Conservation (phyloP, 2,797 vertebrate species). For the Peromyscus aztecus region DNA sequence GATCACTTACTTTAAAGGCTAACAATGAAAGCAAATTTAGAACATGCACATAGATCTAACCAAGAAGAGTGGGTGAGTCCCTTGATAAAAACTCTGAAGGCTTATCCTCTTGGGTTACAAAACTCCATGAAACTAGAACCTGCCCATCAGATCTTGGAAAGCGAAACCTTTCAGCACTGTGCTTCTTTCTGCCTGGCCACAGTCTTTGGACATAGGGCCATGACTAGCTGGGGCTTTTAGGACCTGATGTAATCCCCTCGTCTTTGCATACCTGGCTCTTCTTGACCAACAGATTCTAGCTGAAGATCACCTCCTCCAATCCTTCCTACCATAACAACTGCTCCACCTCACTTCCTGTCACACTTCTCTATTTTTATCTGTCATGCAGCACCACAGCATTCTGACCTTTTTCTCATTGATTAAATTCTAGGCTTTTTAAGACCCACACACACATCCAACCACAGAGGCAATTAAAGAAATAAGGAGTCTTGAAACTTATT, state of each 20-base stretch:
- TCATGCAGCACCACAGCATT: not conserved
- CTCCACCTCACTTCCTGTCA: not conserved
- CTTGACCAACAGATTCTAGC: not conserved
- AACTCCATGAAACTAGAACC: not conserved
- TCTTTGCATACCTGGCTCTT: not conserved
- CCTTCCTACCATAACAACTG: not conserved
- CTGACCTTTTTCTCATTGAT: not conserved
- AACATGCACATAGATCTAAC: not conserved
- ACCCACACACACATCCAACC: not conserved
- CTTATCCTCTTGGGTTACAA: not conserved
- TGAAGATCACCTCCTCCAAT: not conserved
- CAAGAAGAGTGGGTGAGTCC: not conserved
- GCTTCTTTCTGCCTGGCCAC: fast-evolving
- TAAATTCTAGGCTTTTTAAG: not conserved
- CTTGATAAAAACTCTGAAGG: not conserved
- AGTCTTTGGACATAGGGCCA: not conserved
- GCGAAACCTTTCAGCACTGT: not conserved
- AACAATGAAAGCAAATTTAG: not conserved
- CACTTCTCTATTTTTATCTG: not conserved
- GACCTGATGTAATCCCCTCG: not conserved
- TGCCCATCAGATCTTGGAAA: not conserved
- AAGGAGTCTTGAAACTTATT: not conserved
- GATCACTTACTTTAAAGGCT: not conserved
- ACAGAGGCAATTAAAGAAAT: not conserved
- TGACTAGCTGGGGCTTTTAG: not conserved